Conservation (phyloP, 2,113 vertebrate genomes). For the Peromyscus maniculatus region DNA sequence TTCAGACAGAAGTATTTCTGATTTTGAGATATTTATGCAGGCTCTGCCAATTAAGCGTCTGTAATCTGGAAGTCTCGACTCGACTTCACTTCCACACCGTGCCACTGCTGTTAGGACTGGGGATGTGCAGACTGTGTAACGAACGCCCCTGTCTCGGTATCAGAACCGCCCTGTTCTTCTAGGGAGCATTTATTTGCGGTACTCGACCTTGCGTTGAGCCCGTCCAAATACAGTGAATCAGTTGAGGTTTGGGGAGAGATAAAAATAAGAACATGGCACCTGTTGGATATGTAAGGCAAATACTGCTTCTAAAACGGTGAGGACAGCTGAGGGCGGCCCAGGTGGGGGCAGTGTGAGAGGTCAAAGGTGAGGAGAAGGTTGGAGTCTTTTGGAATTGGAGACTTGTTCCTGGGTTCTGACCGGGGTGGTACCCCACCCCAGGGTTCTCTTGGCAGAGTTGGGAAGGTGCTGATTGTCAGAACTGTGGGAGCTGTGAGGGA, state of each 20-base stretch:
- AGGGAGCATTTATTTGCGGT: neutral
- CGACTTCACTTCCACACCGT: neutral
- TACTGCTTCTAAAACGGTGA: neutral
- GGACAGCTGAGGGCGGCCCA: neutral
- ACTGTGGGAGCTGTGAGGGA: neutral
- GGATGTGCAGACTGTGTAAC: neutral
- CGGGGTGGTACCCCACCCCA: neutral
- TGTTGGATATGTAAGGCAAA: neutral
- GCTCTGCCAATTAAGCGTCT: neutral
- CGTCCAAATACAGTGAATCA: conserved; percentile 21
- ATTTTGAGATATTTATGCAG: neutral
- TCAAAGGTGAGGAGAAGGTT: neutral
- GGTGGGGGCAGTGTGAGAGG: neutral
- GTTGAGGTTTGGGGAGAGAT: neutral
- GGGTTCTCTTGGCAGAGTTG: neutral
- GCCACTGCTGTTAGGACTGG: neutral
- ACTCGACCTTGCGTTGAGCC: conserved; percentile 38
- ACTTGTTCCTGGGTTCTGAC: neutral
- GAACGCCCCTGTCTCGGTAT: neutral
- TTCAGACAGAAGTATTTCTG: neutral
- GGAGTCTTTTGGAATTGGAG: neutral
- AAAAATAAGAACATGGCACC: neutral
- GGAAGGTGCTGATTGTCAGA: neutral
- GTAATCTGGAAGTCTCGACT: neutral
- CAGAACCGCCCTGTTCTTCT: neutral